Percentiles rank a stretch among this genome's conserved stretches.
Conservation (phyloP, 1,140 invertebrate genomes). For the Ceratosolen solmsi region DNA sequence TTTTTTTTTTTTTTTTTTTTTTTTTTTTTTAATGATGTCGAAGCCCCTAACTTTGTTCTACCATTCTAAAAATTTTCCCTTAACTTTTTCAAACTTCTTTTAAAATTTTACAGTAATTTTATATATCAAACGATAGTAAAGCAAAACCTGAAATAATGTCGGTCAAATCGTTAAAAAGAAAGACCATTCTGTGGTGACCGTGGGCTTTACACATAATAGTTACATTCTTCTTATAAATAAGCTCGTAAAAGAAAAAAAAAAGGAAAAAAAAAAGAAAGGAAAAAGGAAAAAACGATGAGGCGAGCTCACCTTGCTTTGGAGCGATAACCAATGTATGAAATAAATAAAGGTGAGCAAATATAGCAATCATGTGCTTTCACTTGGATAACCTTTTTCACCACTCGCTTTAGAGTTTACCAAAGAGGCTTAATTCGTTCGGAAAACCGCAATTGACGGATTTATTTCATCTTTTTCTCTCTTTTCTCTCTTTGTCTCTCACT, state of each 20-base stretch:
- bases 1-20: too few relatives aligned
- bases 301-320: not conserved
- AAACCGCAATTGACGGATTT: not conserved
- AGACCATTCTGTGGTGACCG: not conserved
- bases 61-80: too few relatives aligned
- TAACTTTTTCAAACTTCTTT: too few relatives aligned
- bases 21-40: too few relatives aligned
- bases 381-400: not conserved
- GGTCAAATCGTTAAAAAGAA: not conserved
- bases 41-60: too few relatives aligned
- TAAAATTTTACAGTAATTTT: too few relatives aligned
- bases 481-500: too few relatives aligned
- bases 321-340: not conserved
- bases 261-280: not conserved
- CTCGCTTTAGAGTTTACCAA: not conserved
- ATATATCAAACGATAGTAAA: too few relatives aligned
- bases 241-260: not conserved
- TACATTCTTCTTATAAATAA: not conserved
- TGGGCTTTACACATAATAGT: not conserved
- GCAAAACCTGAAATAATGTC: too few relatives aligned
- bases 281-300: not conserved
- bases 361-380: not conserved
- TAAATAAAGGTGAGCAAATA: not conserved
- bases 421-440: not conserved
- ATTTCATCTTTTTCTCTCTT: too few relatives aligned